Evolutionary conservation across 2,888 invertebrate species (phyloP), one percentile per base, ranked within the genome.

Genomic region (Drosophila pseudotalamancana): DNA sequence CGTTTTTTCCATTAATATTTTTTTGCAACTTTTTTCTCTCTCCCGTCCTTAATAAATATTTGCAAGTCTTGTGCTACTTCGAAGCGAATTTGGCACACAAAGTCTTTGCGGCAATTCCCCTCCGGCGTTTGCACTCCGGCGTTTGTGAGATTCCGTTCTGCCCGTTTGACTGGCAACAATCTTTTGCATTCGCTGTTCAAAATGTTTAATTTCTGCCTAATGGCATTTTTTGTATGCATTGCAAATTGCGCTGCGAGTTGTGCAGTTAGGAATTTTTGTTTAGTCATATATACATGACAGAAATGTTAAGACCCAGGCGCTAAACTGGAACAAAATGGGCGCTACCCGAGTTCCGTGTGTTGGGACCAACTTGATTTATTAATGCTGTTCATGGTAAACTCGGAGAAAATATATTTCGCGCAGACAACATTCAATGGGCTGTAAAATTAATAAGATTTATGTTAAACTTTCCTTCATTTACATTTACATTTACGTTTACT

Each of bases 171-270:
- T 61, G 72, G 48, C 66, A n/a, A 27, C 31, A 59, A 64, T 64
- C 48, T 62, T 40, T 21, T 29, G 27, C 49, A 3, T 50, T 54
- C 55, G 50, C 61, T n/a, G 54, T 66, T 57, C 53, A 45, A 54
- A 73, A 51, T 32, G 51, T 39, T 46, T 25, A 56, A 61, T 46
- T 29, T 72, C 46, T 61, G 60, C 62, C 32, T 68, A 77, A 75
- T 77, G 74, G 46, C 59, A 62, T 65, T 73, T 73, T 59, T 68
- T n/a, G n/a, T n/a, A 75, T 73, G 78, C 75, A 77, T 69, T 74
- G 56, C 74, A 77, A 72, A 72, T 67, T 60, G 55, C 42, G 53
- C 40, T 59, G 54, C 46, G 34, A 46, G 48, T 55, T 54, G 46
- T 55, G 55, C 72, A 42, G 56, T 57, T 65, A 50, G 59, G 48